Base-by-base conservation (phyloP, 37 sponge, comb jelly and placozoan species). In the Beroe ovata region DNA sequence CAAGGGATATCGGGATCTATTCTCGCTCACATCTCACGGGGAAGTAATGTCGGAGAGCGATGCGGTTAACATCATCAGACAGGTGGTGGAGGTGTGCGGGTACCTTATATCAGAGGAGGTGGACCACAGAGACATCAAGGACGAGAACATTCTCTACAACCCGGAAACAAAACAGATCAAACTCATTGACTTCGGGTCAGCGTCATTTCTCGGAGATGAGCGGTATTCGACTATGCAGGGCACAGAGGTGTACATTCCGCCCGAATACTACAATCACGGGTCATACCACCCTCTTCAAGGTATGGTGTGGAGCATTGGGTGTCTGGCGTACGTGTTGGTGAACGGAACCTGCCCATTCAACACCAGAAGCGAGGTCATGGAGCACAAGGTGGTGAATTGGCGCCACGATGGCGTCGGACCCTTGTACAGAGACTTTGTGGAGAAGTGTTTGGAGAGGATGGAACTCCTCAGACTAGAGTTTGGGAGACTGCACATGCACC, bases 111-210 rank as follows among this genome's bases (percentile, higher is more conserved):
- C 22, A 0, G 84, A 77, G 84, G 84, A 42, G 28, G 84, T 77
- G 54, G 84, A 77, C 29, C 84, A 77, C 54, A 1, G 84, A n/a
- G 84, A 77, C 47, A 77, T 77, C 35, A 77, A 77, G 38, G 84
- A 77, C 84, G 84, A 77, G 84, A 77, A 77, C 84, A 77, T 77
- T 25, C 84, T 77, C 84, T 77, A 77, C 84, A 38, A 77, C 84
- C 47, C 84, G 29, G 0, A 1, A 25, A 77, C 84, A 25, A 42
- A 25, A 20, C 84, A 77, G 47, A 77, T 77, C 84, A 77, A 77
- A 25, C 54, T 77, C 28, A 77, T 77, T 8, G 84, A 77, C 47
- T 77, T 77, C 54, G 84, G 84, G 0, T 77, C 84, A 38, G 84
- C 84, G 29, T 77, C 84, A 6, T 77, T 40, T 25, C 54, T 77